These are phyloP conservation scores for Rhingia rostrata DNA, from an alignment of 2,888 invertebrate species.

Conservation along the genomic window DNA sequence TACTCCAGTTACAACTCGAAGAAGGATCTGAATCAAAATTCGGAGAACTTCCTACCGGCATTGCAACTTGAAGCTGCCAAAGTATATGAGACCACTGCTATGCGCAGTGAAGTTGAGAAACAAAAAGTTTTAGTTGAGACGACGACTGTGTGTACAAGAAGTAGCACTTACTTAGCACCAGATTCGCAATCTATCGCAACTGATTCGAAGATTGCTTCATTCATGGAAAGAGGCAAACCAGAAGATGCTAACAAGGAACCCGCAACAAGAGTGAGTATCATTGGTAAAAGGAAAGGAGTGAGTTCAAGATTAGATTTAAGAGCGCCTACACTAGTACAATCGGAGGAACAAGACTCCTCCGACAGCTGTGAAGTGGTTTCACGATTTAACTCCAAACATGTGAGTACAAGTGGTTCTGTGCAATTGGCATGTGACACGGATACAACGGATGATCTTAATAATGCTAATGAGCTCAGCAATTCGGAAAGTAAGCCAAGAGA, in stretches of 20 bases:
- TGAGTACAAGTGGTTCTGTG: too few relatives aligned
- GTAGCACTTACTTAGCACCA: neutral
- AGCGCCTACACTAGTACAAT: neutral
- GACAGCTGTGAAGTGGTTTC: neutral
- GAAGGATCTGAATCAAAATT: neutral
- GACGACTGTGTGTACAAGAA: neutral
- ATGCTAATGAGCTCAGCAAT: neutral
- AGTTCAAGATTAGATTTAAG: neutral
- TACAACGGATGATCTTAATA: neutral
- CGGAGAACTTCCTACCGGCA: neutral
- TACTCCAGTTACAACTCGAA: slow-evolving; percentile 1
- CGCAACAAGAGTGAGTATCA: neutral
- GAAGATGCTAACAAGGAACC: neutral
- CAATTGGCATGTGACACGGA: neutral
- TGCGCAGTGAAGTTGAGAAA: neutral
- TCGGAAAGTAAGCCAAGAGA: neutral
- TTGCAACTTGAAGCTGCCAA: neutral
- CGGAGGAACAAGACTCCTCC: neutral
- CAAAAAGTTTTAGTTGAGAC: neutral
- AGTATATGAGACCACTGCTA: neutral
- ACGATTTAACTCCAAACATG: neutral
- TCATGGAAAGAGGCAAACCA: neutral
- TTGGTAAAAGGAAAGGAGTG: neutral
- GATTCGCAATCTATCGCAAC: neutral
- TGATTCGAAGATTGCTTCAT: neutral